A percentile compares a stretch with the other conserved stretches of the same genome.
These are phyloP conservation scores for Phenganax marumi DNA, from an alignment of 92 coral and sea anemone species.

Conservation along the genomic window DNA sequence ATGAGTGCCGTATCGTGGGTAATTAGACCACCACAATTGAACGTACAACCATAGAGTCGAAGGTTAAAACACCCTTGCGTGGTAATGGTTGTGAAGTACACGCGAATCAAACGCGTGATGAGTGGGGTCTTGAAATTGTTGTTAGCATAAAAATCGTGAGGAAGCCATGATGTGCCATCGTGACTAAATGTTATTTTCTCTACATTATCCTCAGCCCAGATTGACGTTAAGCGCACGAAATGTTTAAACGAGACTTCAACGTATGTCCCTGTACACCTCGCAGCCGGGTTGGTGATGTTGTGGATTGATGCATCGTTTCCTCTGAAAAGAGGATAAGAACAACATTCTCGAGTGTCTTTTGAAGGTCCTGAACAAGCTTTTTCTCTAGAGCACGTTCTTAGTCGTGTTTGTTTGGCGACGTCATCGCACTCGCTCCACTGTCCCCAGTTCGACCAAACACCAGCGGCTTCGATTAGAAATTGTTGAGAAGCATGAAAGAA, in stretches of 20 bases:
- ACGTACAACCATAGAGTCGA: slow-evolving; percentile 78
- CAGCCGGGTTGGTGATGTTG: slow-evolving; percentile 15
- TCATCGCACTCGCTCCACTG: slow-evolving; percentile 4
- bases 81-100: slow-evolving; percentile 64
- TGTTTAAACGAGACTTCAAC: slow-evolving; percentile 69
- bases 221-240: slow-evolving; percentile 63
- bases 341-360: slow-evolving; percentile 65
- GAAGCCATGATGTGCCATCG: slow-evolving; percentile 66
- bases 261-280: slow-evolving; percentile 48
- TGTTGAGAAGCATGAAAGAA: slow-evolving; percentile 7
- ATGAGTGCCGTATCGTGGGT: slow-evolving; percentile 66
- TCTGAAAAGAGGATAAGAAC: slow-evolving; percentile 59
- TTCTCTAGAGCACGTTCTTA: slow-evolving; percentile 5
- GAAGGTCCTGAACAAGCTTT: slow-evolving; percentile 63
- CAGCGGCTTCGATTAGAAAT: not conserved
- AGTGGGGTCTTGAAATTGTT: slow-evolving; percentile 64
- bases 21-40: slow-evolving; percentile 76
- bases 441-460: slow-evolving; percentile 24
- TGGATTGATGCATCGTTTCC: not conserved
- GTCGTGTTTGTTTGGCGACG: not conserved
- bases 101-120: slow-evolving; percentile 66
- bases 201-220: slow-evolving; percentile 85
- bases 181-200: slow-evolving; percentile 74
- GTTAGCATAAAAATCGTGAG: slow-evolving; percentile 55
- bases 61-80: slow-evolving; percentile 72